Evolutionary conservation across 2,797 vertebrate species (phyloP).

Genomic region (Intellagama lesueurii): DNA sequence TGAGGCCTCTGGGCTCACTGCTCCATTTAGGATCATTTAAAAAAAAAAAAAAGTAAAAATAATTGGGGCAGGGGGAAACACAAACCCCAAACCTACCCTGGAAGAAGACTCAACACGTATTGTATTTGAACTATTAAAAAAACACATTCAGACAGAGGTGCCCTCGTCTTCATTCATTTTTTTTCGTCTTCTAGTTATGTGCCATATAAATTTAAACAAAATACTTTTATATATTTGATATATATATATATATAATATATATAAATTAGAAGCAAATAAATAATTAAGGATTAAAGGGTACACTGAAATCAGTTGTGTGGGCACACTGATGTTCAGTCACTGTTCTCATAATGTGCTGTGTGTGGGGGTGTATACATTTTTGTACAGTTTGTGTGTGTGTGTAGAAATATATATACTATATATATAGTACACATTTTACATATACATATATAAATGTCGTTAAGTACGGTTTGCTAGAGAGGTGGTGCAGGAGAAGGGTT

Average conservation of each 20-base stretch:
- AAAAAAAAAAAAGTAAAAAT: not conserved
- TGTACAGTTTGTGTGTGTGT: not conserved
- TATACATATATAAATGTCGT: not conserved
- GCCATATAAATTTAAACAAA: constrained; percentile 82
- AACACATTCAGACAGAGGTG: constrained; percentile 80
- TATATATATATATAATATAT: constrained; percentile 57
- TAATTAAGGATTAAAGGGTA: constrained; percentile 59
- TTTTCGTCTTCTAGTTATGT: constrained; percentile 51
- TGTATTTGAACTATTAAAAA: constrained; percentile 47
- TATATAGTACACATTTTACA: not conserved
- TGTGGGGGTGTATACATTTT: not conserved
- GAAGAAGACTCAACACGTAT: constrained; percentile 5
- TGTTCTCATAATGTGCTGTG: not conserved
- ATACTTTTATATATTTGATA: constrained; percentile 75
- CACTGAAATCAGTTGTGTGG: constrained; percentile 32
- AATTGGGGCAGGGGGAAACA: fast-evolving
- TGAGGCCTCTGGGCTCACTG: not conserved
- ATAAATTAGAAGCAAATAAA: constrained; percentile 80
- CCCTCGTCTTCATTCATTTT: constrained; percentile 75
- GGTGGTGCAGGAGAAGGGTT: constrained; percentile 38
- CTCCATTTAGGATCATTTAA: not conserved
- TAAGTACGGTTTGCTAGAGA: constrained; percentile 1
- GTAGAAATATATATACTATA: not conserved
- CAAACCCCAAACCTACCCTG: not conserved
- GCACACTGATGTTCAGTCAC: constrained; percentile 38